Base-by-base conservation (phyloP, 2,113 vertebrate genomes). In the Melanotaenia duboulayi region DNA sequence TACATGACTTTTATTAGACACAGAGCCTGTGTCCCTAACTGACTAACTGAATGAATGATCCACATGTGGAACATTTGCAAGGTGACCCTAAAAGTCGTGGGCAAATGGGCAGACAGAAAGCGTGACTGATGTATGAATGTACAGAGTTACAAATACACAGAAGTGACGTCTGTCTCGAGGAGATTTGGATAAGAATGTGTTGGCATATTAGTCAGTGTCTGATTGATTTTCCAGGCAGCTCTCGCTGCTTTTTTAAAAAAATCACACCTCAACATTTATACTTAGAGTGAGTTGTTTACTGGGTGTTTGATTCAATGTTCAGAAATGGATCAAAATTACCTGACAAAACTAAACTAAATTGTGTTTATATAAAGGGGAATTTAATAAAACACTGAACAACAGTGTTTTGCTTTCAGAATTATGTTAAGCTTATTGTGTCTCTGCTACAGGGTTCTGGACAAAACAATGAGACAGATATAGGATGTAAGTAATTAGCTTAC, bases 61-160 rank as follows among this genome's bases (percentile, higher is more conserved):
- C 68, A 60, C 46, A 65, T 76, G 42, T 77, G 46, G 1, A 40
- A 65, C 69, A 46, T 46, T 78, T 49, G 66, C 50, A 63, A 73
- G 58, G 28, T 16, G 20, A 42, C 23, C 50, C 52, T 62, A 10
- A 66, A 8, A 42, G 56, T 44, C 50, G 37, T 48, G 13, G 24
- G 25, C 19, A 65, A 51, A 60, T 19, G 22, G 32, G 24, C 13
- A 65, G 56, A 60, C 22, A 37, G 28, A 67, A 16, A 57, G 49
- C 24, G 3, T 37, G 44, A 48, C 70, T 64, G 20, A 59, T n/a
- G 22, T n/a, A 65, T 37, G 11, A 25, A 64, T 19, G 17, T 22
- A 61, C 24, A 25, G 25, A 58, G 48, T 51, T 9, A 51, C 20
- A 22, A 51, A 51, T 51, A 51, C 11, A 22, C n/a, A 52, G 2